Evolutionary conservation across 2,888 invertebrate species (phyloP).

Genomic region (Diplazon laetatorius): DNA sequence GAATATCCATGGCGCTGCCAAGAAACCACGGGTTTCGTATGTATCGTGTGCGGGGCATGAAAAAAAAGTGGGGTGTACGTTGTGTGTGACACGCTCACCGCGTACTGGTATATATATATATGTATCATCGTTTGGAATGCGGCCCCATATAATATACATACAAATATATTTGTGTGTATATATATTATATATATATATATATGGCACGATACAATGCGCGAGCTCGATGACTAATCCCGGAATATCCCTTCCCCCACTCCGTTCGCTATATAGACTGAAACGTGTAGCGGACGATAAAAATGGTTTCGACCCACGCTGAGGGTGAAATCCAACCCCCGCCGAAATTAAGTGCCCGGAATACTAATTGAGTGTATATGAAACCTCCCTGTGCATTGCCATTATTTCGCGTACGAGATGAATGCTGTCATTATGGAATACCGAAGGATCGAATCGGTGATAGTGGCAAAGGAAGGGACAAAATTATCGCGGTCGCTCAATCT

Average conservation of each 20-base stretch:
- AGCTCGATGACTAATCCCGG: conserved; percentile 6
- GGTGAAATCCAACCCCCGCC: too few species aligned
- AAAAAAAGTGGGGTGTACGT: not conserved
- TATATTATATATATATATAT: not conserved
- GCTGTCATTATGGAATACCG: too few species aligned
- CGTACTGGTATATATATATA: conserved; percentile 12
- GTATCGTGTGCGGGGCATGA: not conserved
- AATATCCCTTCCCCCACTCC: not conserved
- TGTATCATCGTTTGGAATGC: not conserved
- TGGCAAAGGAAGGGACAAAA: too few species aligned
- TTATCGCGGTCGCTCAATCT: too few species aligned
- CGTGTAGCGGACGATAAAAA: not conserved
- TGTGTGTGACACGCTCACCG: not conserved
- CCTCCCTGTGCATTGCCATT: too few species aligned
- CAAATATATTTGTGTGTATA: too few species aligned
- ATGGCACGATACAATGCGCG: conserved; percentile 7
- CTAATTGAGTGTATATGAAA: too few species aligned
- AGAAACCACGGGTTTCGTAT: not conserved
- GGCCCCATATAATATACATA: too few species aligned
- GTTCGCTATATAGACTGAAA: not conserved
- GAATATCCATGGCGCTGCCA: conserved; percentile 20
- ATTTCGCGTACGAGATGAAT: too few species aligned
- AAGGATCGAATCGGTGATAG: too few species aligned
- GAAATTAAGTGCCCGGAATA: too few species aligned
- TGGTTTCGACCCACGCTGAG: not conserved